Evolutionary conservation across 2,113 vertebrate species (phyloP).

Genomic region (Zosterops borbonicus): DNA sequence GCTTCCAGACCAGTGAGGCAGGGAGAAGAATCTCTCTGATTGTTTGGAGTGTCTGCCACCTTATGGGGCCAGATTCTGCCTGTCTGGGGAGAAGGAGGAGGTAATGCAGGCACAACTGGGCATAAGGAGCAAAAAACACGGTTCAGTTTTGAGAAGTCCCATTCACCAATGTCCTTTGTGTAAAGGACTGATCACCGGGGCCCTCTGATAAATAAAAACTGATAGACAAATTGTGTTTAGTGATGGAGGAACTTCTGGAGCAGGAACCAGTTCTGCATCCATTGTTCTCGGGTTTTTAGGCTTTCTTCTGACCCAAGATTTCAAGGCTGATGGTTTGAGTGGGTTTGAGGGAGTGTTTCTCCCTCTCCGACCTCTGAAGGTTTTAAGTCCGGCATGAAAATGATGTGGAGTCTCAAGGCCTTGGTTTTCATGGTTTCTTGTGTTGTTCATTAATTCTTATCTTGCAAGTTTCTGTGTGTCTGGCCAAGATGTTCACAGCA

Average conservation of each 20-base stretch:
- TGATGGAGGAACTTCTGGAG: neutral
- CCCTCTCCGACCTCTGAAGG: too few species aligned
- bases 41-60: rapidly evolving
- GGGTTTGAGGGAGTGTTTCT: too few species aligned
- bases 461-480: too few species aligned
- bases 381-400: too few species aligned
- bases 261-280: neutral
- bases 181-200: neutral
- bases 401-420: too few species aligned
- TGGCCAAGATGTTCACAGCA: too few species aligned
- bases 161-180: neutral
- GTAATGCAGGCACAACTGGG: neutral
- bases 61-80: neutral
- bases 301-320: too few species aligned
- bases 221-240: neutral
- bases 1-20: neutral
- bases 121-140: neutral
- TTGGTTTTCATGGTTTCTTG: too few species aligned
- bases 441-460: too few species aligned
- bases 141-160: neutral
- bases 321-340: too few species aligned
- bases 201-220: neutral
- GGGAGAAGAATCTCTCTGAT: neutral
- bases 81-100: neutral
- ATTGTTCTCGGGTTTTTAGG: too few species aligned